Conservation (phyloP, 2,888 invertebrate species). For the Macaria liturata region DNA sequence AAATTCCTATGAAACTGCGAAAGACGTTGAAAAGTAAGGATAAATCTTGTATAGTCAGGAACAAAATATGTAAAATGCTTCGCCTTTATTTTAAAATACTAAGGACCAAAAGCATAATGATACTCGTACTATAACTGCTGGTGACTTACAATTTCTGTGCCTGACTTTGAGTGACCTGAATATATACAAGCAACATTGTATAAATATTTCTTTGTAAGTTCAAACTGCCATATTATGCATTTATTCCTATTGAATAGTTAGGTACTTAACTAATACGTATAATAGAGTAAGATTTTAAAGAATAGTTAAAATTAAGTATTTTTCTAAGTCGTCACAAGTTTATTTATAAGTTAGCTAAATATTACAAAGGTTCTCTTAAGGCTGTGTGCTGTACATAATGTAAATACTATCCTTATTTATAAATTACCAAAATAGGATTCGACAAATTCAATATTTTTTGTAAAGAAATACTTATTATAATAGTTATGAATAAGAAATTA, state of each 20-base stretch:
- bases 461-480: not conserved
- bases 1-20: too few relatives aligned
- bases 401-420: constrained; percentile 58
- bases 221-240: constrained; percentile 33
- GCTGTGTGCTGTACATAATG: constrained; percentile 76
- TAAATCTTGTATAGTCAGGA: not conserved
- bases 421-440: not conserved
- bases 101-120: constrained; percentile 13
- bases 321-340: constrained; percentile 62
- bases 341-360: constrained; percentile 36
- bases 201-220: constrained; percentile 2
- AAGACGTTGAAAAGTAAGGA: too few relatives aligned
- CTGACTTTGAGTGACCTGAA: constrained; percentile 1
- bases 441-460: not conserved
- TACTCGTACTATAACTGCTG: not conserved
- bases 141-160: constrained; percentile 6
- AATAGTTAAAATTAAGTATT: constrained; percentile 26
- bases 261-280: too few relatives aligned
- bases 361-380: constrained; percentile 66
- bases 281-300: too few relatives aligned
- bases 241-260: constrained; percentile 25
- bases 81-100: constrained; percentile 13
- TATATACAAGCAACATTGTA: not conserved
- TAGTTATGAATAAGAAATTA: not conserved
- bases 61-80: constrained; percentile 8